Evolutionary conservation across 2,797 vertebrate genomes (phyloP), one percentile per base, ranked within the genome.

Genomic region (Eupleurogrammus muticus): DNA sequence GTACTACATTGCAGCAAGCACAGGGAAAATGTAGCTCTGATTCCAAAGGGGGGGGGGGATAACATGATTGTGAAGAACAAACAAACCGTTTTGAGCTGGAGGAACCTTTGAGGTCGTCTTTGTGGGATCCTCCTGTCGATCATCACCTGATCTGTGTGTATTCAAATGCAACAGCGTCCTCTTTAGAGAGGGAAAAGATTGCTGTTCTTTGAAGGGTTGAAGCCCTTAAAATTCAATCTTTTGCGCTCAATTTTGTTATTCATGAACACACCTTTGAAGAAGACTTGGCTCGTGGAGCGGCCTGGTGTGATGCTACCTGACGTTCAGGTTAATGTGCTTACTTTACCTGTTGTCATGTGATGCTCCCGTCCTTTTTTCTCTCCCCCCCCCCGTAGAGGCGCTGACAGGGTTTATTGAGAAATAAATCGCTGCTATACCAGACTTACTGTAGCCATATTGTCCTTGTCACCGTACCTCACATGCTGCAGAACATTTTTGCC

Each of bases 391-490:
- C 13, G 42, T 17, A 16, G 19, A 21, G 46, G 13, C 5, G 12
- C 21, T 13, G 42, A 61, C 50, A 1, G n/a, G 34, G 0, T 69
- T 51, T 79, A 74, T 58, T 53, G 48, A 68, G 55, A 58, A 61
- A 80, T 82, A 67, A 70, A 70, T 75, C 66, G 65, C 32, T 19
- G 19, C n/a, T 42, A n/a, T 14, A 46, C 36, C 52, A 36, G 70
- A 79, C 79, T 72, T 79, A 72, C 72, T 49, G 16, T 11, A 24
- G 69, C 58, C 70, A 19, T 75, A 48, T 70, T 62, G 17, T 68
- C 40, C 35, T 46, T 50, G 57, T 64, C 5, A 9, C 54, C 10
- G 13, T 28, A 38, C 49, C 36, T 78, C 65, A 24, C 52, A 17
- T 32, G n/a, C 32, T 21, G 50, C 56, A 36, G 53, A 51, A n/a